Percentiles rank a stretch among this genome's conserved stretches.
Evolutionary conservation across 2,113 vertebrate genomes (phyloP).

Genomic region (Oncorhynchus keta): DNA sequence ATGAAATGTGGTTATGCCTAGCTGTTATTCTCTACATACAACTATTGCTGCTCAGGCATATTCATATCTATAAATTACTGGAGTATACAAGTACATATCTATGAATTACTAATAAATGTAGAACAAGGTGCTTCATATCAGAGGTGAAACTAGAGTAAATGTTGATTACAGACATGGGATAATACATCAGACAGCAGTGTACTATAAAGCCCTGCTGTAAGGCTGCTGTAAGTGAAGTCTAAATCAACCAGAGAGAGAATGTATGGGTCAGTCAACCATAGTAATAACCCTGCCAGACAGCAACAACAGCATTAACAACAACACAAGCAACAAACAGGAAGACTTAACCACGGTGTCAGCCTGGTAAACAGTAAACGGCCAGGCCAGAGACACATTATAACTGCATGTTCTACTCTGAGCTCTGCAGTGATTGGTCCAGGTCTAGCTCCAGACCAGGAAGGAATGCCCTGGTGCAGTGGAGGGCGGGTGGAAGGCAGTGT

Average conservation of each 20-base stretch:
- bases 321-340: constrained; percentile 37
- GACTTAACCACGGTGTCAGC: constrained; percentile 10
- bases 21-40: constrained; percentile 53
- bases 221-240: constrained; percentile 61
- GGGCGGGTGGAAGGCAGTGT: neutral
- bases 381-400: neutral
- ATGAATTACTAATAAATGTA: neutral
- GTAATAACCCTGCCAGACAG: constrained; percentile 59
- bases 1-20: constrained; percentile 72
- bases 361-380: constrained; percentile 27
- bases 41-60: constrained; percentile 56
- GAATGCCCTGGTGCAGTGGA: no score
- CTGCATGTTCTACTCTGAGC: no score
- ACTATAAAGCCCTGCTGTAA: constrained; percentile 41
- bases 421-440: no score
- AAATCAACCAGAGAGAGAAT: constrained; percentile 66
- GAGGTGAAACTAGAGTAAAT: constrained; percentile 48
- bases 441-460: no score
- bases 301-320: constrained; percentile 10
- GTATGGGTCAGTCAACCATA: constrained; percentile 62
- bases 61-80: neutral
- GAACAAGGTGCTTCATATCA: no score
- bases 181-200: constrained; percentile 39
- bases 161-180: constrained; percentile 55
- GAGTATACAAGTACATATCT: constrained; percentile 46